Conservation (phyloP, 2,113 vertebrate species). For the Oncorhynchus kisutch region DNA sequence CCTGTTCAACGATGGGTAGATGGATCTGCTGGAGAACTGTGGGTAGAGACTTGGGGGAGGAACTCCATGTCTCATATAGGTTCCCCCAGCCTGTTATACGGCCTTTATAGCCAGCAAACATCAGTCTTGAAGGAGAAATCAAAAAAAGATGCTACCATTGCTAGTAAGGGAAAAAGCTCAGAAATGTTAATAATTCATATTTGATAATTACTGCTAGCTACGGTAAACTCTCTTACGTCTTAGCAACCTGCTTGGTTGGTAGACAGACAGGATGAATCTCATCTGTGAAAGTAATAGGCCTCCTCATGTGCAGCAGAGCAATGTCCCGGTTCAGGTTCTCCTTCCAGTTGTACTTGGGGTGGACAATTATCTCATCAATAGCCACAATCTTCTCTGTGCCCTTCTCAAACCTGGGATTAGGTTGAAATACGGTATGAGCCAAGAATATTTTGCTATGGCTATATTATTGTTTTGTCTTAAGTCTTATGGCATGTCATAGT, state of each 20-base stretch:
- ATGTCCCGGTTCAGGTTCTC: constrained; percentile 92
- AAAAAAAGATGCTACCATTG: too few relatives aligned
- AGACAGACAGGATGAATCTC: constrained; percentile 87
- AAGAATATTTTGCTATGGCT: background rate
- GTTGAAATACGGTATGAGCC: background rate
- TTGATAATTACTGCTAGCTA: too few relatives aligned
- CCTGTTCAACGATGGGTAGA: constrained; percentile 82
- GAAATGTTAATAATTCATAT: too few relatives aligned
- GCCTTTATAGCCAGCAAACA: constrained; percentile 81
- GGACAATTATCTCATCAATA: constrained; percentile 85
- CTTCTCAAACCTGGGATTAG: constrained; percentile 80
- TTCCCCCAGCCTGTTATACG: constrained; percentile 95
- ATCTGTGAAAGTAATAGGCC: constrained; percentile 75
- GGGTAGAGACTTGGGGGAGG: constrained; percentile 59
- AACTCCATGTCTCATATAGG: constrained; percentile 80
- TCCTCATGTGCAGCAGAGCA: constrained; percentile 86
- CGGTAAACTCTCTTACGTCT: constrained; percentile 69
- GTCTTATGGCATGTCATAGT: too few relatives aligned
- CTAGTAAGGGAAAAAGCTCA: too few relatives aligned
- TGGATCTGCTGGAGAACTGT: constrained; percentile 84
- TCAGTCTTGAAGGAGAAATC: constrained; percentile 70
- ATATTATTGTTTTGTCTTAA: too few relatives aligned
- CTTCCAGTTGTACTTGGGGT: constrained; percentile 94
- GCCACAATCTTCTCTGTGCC: constrained; percentile 82
- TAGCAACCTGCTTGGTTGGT: constrained; percentile 77